Conservation (phyloP, 2,888 invertebrate species). For the Physocephala rufipes region DNA sequence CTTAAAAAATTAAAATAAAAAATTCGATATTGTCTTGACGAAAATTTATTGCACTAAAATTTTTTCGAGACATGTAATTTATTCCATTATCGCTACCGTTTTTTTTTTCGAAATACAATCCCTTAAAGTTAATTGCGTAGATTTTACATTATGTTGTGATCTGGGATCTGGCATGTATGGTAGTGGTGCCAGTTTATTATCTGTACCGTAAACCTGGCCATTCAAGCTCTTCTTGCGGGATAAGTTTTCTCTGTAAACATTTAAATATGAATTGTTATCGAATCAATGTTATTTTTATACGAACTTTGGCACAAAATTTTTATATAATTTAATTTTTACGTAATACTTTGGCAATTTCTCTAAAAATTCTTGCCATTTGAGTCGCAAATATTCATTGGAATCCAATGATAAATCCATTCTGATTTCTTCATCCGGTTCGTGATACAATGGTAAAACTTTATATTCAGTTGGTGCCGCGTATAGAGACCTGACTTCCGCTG, state of each 20-base stretch:
- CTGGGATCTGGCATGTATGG: constrained; percentile 49
- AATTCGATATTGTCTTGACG: constrained; percentile 16
- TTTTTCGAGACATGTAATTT: neutral
- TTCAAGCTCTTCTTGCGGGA: constrained; percentile 52
- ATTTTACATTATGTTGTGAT: constrained; percentile 4
- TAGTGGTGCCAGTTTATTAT: constrained; percentile 54
- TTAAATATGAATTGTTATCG: constrained; percentile 10
- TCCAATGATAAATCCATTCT: constrained; percentile 46
- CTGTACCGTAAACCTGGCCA: constrained; percentile 55
- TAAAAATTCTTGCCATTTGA: constrained; percentile 45
- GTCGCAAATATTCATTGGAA: constrained; percentile 42
- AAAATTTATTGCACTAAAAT: too few relatives aligned
- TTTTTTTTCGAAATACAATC: neutral
- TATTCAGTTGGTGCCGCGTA: constrained; percentile 40
- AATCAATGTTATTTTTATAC: constrained; percentile 31
- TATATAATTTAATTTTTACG: constrained; percentile 41
- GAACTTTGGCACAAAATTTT: constrained; percentile 32
- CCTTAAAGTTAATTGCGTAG: neutral
- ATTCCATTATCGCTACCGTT: neutral
- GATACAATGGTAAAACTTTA: constrained; percentile 52
- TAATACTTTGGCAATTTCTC: constrained; percentile 42
- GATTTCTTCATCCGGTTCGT: constrained; percentile 48
- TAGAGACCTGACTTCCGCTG: constrained; percentile 26
- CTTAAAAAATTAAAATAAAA: too few relatives aligned
- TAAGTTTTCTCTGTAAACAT: constrained; percentile 42